Evolutionary conservation across 2,113 vertebrate genomes (phyloP), one percentile per base, ranked within the genome.

Genomic region (Oenanthe melanoleuca): DNA sequence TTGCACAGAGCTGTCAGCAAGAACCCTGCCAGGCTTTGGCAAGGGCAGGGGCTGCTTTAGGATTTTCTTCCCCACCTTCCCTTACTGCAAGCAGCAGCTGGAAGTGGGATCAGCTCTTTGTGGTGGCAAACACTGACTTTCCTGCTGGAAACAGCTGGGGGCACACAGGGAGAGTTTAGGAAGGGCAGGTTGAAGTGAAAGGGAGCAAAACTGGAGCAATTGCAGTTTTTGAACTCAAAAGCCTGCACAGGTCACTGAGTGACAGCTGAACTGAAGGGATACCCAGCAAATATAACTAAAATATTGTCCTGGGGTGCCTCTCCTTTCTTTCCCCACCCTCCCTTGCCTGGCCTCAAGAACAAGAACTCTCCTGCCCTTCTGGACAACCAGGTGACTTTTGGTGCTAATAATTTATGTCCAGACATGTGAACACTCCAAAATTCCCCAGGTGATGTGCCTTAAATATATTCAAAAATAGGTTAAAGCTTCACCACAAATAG

Each of bases 111-210:
- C 25, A 40, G 17, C 64, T 13, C 8, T 26, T 19, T 40, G 34
- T 16, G 23, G 22, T 28, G 47, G 9, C 7, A 42, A 49, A 40
- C 0, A 0, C 49, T 12, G 40, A 12, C 5, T 38, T 49, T 50
- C 29, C 70, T 44, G 57, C 29, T 75, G 53, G 81, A 29, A 71
- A 23, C 23, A 8, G 34, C 56, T 45, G 50, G 60, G 25, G 79
- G 34, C 55, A 55, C 0, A 0, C 16, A 11, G 0, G 2, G 45
- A 2, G n/a, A 21, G 24, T 5, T 67, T 6, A 33, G 65, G 72
- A 53, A 21, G 22, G 29, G 49, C 45, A 64, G 65, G 34, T 7
- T n/a, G 55, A 31, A 49, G 0, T 3, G 29, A 28, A 65, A 86
- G 26, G n/a, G 0, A 15, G 25, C 9, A 47, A 56, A 86, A 65